Evolutionary conservation across 2,797 vertebrate genomes (phyloP), one percentile per base, ranked within the genome.

Genomic region (Ctenosaura bakeri): DNA sequence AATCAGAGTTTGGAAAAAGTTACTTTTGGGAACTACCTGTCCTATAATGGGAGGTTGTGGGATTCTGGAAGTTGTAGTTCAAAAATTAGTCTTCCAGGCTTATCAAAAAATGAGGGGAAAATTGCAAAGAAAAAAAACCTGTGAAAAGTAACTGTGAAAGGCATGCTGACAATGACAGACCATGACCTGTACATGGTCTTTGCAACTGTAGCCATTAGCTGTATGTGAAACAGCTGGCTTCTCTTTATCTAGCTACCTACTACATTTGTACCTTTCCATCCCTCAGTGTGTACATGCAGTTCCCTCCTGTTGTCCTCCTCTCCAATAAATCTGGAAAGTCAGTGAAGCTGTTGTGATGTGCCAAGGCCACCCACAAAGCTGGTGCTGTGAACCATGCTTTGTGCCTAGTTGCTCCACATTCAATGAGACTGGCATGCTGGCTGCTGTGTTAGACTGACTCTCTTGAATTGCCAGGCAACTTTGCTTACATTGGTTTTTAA

Each of bases 281-380:
- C n/a, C 20, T 35, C 18, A 56, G 6, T 18, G 52, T 13, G 52
- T 13, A 62, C 50, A 83, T 62, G 20, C 8, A 46, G 52, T 83
- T 26, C 5, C 4, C 18, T 76, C 29, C n/a, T 50, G 26, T 69
- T 69, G 18, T 12, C 22, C 38, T 32, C 76, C 32, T 46, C 42
- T 46, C 42, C 54, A 76, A 18, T 83, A 77, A 84, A 46, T 29
- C 4, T 38, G 35, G 62, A 46, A 14, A 54, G 66, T 56, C 6
- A 32, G 1, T 59, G 32, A 76, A n/a, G 38, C 42, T 46, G 4
- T 54, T 42, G 26, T 62, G 29, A 26, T 46, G 4, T 59, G 54
- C 54, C 79, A 66, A 66, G 77, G n/a, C 64, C 46, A 76, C 71
- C 56, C 89, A 83, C 32, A 32, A 54, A 83, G 59, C 18, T 77